These are phyloP conservation scores for Macrotrachela quadricornifera DNA, from an alignment of 1,140 invertebrate genomes.

Conservation along the genomic window DNA sequence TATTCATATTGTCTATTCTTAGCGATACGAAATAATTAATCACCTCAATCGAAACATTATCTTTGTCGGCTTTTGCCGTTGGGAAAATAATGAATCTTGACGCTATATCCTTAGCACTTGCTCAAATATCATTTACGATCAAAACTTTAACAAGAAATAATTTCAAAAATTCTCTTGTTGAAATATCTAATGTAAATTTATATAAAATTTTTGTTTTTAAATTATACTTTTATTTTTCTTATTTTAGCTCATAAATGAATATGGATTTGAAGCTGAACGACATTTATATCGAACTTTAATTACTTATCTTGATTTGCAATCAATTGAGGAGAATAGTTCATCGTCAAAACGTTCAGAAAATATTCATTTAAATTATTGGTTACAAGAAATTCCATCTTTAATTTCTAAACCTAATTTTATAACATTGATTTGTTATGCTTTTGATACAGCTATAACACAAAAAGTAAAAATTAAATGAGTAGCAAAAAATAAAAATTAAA, in stretches of 20 bases:
- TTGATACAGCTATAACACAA: conserved; percentile 37
- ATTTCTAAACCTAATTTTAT: conserved; percentile 48
- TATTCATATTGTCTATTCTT: too few species aligned
- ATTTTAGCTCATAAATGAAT: conserved; percentile 43
- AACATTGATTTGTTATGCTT: conserved; percentile 52
- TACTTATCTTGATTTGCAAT: conserved; percentile 40
- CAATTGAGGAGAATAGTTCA: conserved; percentile 33
- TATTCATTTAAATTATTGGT: conserved; percentile 51
- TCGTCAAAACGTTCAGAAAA: conserved; percentile 39
- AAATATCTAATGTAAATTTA: too few species aligned
- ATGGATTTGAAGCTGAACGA: conserved; percentile 63
- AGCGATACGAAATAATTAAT: too few species aligned
- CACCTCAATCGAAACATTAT: too few species aligned
- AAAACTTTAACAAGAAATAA: too few species aligned
- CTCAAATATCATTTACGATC: too few species aligned
- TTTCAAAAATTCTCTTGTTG: too few species aligned
- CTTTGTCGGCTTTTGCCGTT: too few species aligned
- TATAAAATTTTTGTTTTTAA: not conserved
- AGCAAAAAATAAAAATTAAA: conserved; percentile 30
- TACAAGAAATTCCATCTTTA: conserved; percentile 33
- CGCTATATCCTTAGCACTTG: too few species aligned
- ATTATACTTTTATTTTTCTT: conserved; percentile 1
- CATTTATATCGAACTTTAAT: conserved; percentile 65
- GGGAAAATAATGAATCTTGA: too few species aligned
- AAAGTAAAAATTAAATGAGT: conserved; percentile 24